Base-by-base conservation (phyloP, 2,113 vertebrate genomes). In the Chionis minor region DNA sequence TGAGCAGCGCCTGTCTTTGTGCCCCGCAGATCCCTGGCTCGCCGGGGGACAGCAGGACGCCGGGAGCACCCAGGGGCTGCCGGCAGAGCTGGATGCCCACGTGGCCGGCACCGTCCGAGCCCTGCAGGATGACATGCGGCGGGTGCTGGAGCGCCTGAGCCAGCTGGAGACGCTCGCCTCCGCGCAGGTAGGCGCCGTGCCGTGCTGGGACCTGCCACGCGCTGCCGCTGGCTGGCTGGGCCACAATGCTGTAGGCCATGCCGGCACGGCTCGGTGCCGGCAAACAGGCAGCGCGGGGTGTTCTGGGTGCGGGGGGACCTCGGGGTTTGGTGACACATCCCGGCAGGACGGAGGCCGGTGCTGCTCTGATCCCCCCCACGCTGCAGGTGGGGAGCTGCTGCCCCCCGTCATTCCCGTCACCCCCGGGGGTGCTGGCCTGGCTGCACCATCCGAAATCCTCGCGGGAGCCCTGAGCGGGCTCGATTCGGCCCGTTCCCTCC, bases 101-200 rank as follows among this genome's bases (percentile, higher is more conserved):
- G 98, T 99, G 84, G 95, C 98, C 18, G 44, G 97, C 80, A 98
- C 98, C 0, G 97, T 99, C n/a, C 98, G 13, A 21, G 97, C 98
- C 24, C 98, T 99, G 94, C 98, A 99, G 86, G 98, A 98, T 26
- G 98, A 99, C 97, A 99, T 99, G 98, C 98, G 47, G 92, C 98
- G 97, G 1, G 98, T 99, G 61, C 98, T 98, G 98, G 97, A 98
- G 58, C 96, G 99, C 19, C 98, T 99, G 81, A 97, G 98, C 63
- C 93, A 85, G 83, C 98, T 99, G 96, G 99, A 99, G 96, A 90
- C 47, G 17, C 97, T 98, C 28, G 66, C 91, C 4, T 75, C 96
- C 1, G 49, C 94, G 40, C 98, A 99, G 97, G 99, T 99, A 96
- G 18, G 2, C 12, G 8, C 9, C 22, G 2, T 18, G 9, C 9